Base-by-base conservation (phyloP, 2,113 vertebrate genomes). In the Theristicus caerulescens region DNA sequence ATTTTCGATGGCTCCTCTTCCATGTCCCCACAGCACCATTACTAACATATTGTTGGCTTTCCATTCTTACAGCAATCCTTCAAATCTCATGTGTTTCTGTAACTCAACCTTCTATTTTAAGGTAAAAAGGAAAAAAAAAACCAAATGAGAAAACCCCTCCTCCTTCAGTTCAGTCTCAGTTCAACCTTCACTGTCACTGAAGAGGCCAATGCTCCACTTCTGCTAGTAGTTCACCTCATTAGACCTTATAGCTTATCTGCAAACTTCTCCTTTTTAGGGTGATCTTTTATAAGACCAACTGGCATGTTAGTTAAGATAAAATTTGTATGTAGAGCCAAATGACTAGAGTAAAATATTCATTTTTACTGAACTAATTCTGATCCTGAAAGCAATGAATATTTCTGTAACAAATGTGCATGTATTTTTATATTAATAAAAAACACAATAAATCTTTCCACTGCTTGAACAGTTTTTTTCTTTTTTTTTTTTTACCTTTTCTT, bases 361-460 rank as follows among this genome's bases (percentile, higher is more conserved):
- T 96, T 96, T 94, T 64, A 74, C 22, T 65, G 17, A 72, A 82
- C 72, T 81, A 85, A 76, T 91, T 93, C 84, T 89, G 26, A 62
- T 84, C 57, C 80, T 94, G 29, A 61, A 92, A 86, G 90, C 72
- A 93, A 85, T 72, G 34, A 90, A 82, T 96, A 94, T 62, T 97
- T 97, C 78, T 94, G 57, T 70, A 94, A 89, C 77, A 94, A 97
- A 94, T 79, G 40, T 70, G 65, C 46, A 77, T n/a, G 51, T 9
- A 92, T 77, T 73, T 92, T 82, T 83, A 54, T 79, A 92, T 86
- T 87, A 95, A 96, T 86, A 91, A 95, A 84, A 82, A 10, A 2
- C 59, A 90, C 34, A 88, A 90, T 91, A 94, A 96, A 95, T 95
- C 86, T 94, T 98, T 94, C 83, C 80, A 89, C 16, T 70, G 72